These are phyloP conservation scores for Vicugna pacos DNA, from an alignment of 2,113 vertebrate species.

Conservation along the genomic window DNA sequence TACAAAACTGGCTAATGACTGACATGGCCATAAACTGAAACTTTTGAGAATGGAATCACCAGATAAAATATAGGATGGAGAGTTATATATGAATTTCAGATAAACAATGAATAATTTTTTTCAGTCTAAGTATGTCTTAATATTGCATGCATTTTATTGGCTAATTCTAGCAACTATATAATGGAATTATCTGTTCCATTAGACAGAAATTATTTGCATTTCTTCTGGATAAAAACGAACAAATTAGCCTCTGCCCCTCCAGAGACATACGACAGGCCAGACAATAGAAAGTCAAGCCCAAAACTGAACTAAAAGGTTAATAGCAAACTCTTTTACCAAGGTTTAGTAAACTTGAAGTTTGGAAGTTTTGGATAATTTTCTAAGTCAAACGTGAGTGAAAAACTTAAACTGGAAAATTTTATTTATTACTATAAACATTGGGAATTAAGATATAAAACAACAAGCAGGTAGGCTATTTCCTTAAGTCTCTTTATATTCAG, in stretches of 20 bases:
- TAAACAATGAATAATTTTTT: neutral
- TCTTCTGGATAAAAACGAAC: slow-evolving; percentile 24
- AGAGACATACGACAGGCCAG: neutral
- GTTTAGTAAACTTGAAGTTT: neutral
- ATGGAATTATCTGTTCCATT: neutral
- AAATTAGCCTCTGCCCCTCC: neutral
- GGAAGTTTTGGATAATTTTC: neutral
- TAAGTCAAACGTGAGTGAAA: neutral
- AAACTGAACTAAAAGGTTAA: neutral
- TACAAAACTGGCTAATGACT: neutral
- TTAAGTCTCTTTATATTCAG: slow-evolving; percentile 29
- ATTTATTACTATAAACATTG: neutral
- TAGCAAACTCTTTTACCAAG: neutral
- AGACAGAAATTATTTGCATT: slow-evolving; percentile 34
- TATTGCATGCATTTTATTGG: neutral
- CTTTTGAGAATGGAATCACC: neutral
- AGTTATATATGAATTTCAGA: slow-evolving; percentile 36
- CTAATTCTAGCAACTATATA: neutral
- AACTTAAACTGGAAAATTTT: neutral
- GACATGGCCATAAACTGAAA: neutral
- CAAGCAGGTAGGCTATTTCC: neutral
- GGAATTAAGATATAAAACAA: slow-evolving; percentile 41
- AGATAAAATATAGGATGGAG: neutral
- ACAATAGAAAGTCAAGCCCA: slow-evolving; percentile 15
- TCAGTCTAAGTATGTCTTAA: neutral